A percentile compares a stretch with the other conserved stretches of the same genome.
Evolutionary conservation across 2,888 invertebrate species (phyloP).

Genomic region (Gymnocheta viridis): DNA sequence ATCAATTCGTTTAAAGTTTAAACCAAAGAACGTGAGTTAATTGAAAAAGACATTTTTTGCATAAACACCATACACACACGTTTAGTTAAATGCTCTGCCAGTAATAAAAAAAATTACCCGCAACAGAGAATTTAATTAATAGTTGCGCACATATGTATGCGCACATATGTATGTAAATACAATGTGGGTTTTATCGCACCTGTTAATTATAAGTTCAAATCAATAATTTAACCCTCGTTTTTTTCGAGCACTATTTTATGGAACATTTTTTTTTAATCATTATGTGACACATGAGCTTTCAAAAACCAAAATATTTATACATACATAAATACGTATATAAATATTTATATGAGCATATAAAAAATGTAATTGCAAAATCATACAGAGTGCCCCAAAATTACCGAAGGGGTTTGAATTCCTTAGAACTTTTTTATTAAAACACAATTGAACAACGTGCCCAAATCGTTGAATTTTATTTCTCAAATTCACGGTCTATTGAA

Average conservation of each 20-base stretch:
- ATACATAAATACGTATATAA: too few relatives aligned
- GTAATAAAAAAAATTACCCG: conserved; percentile 18
- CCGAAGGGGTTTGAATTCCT: too few relatives aligned
- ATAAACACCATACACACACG: not conserved
- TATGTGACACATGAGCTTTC: conserved; percentile 18
- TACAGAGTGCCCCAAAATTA: too few relatives aligned
- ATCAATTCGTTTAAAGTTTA: not conserved
- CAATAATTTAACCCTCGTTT: conserved; percentile 50
- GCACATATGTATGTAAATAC: not conserved
- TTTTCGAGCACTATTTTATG: not conserved
- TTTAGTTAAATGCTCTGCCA: not conserved
- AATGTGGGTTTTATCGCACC: not conserved
- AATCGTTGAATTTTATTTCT: too few relatives aligned
- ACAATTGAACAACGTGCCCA: too few relatives aligned
- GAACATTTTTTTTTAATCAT: not conserved
- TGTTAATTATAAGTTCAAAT: conserved; percentile 49
- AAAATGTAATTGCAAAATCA: conserved; percentile 61
- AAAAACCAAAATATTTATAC: too few relatives aligned
- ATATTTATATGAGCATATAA: too few relatives aligned
- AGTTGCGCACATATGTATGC: not conserved
- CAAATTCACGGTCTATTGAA: too few relatives aligned
- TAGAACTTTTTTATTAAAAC: too few relatives aligned
- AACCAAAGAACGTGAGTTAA: conserved; percentile 6
- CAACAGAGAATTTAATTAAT: conserved; percentile 15
- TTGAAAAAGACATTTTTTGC: not conserved